A percentile compares a stretch with the other conserved stretches of the same genome.
phyloP scores from a whole-genome alignment of 2,797 vertebrate species.

The Cuniculus paca region DNA sequence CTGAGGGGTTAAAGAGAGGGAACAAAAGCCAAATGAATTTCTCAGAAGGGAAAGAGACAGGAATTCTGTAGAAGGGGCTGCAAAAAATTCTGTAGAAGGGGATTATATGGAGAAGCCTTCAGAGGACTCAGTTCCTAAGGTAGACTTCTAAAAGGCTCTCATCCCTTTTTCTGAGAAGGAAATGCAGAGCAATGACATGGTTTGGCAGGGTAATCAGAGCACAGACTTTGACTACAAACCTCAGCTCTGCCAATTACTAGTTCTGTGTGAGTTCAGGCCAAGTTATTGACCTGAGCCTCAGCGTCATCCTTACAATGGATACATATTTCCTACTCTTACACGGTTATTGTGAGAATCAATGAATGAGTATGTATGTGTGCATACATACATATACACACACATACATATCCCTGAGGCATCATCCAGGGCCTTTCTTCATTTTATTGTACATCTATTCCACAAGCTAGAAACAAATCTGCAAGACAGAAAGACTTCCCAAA shows the following conservation, averaged over 20 bases:
- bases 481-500: not conserved
- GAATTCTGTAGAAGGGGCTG: not conserved
- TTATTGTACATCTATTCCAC: not conserved
- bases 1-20: not conserved
- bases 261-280: not conserved
- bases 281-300: not conserved
- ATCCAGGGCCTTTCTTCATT: not conserved
- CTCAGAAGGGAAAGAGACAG: not conserved
- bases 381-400: not conserved
- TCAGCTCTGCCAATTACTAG: not conserved
- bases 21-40: slow-evolving; percentile 17
- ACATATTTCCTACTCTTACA: not conserved
- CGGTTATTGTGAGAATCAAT: not conserved
- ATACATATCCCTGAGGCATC: not conserved
- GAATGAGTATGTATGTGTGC: no score
- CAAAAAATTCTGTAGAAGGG: not conserved
- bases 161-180: not conserved
- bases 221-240: not conserved
- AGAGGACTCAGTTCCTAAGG: not conserved
- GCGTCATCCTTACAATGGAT: not conserved
- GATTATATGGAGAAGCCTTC: not conserved
- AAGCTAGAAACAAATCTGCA: slow-evolving; percentile 36
- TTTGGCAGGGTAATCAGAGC: not conserved
- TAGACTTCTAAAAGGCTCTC: slow-evolving; percentile 21
- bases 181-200: not conserved